Percentiles rank a stretch among this genome's conserved stretches.
These are phyloP conservation scores for Ctenomys sociabilis DNA, from an alignment of 2,113 vertebrate species.

Conservation along the genomic window DNA sequence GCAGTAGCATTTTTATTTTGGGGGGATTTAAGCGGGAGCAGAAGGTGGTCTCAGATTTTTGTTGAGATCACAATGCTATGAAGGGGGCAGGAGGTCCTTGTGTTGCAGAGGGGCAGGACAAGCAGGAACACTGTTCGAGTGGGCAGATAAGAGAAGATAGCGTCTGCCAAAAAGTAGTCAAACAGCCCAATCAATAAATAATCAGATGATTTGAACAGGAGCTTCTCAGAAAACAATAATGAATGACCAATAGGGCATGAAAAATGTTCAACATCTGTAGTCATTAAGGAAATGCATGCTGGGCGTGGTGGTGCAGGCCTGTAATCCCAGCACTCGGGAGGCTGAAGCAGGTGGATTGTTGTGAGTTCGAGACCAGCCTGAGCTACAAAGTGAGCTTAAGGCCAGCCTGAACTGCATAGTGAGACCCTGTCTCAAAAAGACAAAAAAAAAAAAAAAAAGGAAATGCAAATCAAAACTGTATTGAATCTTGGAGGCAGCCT, in stretches of 20 bases:
- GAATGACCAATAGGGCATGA: not conserved
- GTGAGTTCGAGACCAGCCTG: no score
- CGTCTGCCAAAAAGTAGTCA: not conserved
- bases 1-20: slow-evolving; percentile 12
- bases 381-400: no score
- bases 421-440: no score
- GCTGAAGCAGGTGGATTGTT: no score
- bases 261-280: not conserved
- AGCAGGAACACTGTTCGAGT: not conserved
- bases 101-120: not conserved
- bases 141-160: not conserved
- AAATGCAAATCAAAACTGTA: not conserved
- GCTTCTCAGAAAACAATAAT: not conserved
- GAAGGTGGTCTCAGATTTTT: not conserved
- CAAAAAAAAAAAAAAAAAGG: no score
- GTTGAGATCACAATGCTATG: not conserved
- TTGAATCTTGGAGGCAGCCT: not conserved
- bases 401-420: no score
- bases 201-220: not conserved
- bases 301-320: no score
- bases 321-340: no score
- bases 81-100: not conserved
- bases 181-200: not conserved
- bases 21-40: slow-evolving; percentile 6
- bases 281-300: not conserved